Base-by-base conservation (phyloP, 2,797 vertebrate species). In the Taeniopygia guttata region DNA sequence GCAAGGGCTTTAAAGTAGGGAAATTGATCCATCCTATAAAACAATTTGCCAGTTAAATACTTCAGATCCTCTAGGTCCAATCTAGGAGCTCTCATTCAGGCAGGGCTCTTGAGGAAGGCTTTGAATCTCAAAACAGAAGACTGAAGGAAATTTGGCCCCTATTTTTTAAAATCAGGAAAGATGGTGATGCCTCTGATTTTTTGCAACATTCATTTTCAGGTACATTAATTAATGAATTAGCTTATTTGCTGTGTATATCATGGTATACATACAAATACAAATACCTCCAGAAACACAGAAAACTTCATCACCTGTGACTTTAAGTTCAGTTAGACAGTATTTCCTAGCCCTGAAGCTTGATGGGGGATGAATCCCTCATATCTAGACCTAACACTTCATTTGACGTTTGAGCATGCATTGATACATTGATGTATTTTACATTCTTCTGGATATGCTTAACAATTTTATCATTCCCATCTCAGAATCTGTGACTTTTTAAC, bases 401-500 rank as follows among this genome's bases (percentile, higher is more conserved):
- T 74, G 66, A 89, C 3, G 27, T 68, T 84, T 22, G 52, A 62
- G n/a, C 74, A 58, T 42, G 29, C 77, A 88, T 66, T 93, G 94
- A 93, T 84, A 93, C 84, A 51, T 25, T 79, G 60, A 84, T 76
- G 80, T 46, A 80, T 73, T 91, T 95, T 89, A 82, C 90, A 93
- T 96, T 96, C 92, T 85, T 96, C 92, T 94, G 86, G 94, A 96
- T 93, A 91, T 60, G 60, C 76, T 84, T 95, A 94, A 87, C 68
- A 96, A 92, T 93, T 95, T 94, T 84, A 96, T 96, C 88, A 96
- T 97, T 97, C 93, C 13, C n/a, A 89, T 82, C 91, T 94, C 89
- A 93, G 93, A 95, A 97, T 94, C 93, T 89, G 90, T 2, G 82
- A 96, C 92, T 96, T 97, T 96, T 96, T 96, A 97, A 93, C 94